Evolutionary conservation across 2,888 invertebrate species (phyloP), one percentile per base, ranked within the genome.

Genomic region (Lochmaea capreae): DNA sequence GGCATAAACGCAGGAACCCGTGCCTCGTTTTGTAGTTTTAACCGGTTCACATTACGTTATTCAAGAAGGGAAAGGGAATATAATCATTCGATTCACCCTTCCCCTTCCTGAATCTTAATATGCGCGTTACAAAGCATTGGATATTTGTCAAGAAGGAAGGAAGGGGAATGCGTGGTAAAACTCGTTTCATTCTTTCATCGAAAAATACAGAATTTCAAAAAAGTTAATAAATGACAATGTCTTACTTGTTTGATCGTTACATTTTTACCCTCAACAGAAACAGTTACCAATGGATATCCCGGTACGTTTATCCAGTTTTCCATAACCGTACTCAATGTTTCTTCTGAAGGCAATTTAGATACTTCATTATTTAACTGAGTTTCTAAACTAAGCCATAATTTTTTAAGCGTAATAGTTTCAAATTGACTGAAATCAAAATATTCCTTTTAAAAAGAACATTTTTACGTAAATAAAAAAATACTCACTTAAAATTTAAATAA

Each of bases 361-460:
- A 33, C 22, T 26, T 57, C 46, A 12, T 84, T 81, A 76, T 89
- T 86, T 0, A 92, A 86, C 2, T 61, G 14, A 3, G 57, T 42
- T 11, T 74, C 33, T 2, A 79, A 74, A 11, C 46, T 62, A 10
- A 43, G 18, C 79, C 79, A 79, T 18, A 80, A 67, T 62, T 77
- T n/a, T 43, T 74, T 57, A 3, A 77, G 71, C 52, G 39, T 46
- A 14, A 69, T 59, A 33, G 72, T 77, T 18, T 54, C 12, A 33
- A 14, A 67, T 57, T 49, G 3, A 65, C 78, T 78, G 42, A 62
- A 69, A 72, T 39, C 14, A n/a, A 71, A 58, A 80, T 22, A 14
- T 58, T 18, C 4, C n/a, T 14, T 59, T 49, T 3, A 1, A 26
- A 16, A 71, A 49, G 57, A 67, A 11, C n/a, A 16, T 67, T 12